Evolutionary conservation across 2,113 vertebrate species (phyloP).

Genomic region (Alethe diademata): DNA sequence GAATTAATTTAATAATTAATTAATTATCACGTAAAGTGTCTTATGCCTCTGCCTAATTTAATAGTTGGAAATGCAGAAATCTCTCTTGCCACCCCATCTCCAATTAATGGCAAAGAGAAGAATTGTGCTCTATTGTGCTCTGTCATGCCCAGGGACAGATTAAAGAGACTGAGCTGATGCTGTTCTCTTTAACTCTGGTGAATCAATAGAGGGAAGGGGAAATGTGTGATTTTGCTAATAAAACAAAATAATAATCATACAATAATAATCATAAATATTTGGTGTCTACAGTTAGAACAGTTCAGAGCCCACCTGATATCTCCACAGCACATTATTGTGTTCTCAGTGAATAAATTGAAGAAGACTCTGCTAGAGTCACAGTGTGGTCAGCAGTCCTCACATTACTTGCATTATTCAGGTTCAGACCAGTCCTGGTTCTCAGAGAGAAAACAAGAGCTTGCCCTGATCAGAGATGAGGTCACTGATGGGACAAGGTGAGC

Average conservation of each 20-base stretch:
- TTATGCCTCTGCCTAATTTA: background rate
- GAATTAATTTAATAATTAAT: background rate
- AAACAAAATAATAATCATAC: background rate
- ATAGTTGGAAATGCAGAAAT: background rate
- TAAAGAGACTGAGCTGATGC: background rate
- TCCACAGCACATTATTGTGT: background rate
- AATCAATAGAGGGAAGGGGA: background rate
- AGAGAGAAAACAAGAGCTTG: background rate
- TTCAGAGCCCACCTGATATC: background rate
- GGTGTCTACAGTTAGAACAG: background rate
- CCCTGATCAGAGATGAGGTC: background rate
- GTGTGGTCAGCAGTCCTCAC: background rate
- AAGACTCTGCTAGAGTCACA: background rate
- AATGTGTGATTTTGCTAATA: background rate
- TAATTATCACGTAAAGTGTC: background rate
- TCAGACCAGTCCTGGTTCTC: background rate
- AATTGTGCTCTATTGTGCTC: background rate
- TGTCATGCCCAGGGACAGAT: background rate
- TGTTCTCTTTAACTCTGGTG: background rate
- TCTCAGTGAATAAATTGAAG: conserved; percentile 9
- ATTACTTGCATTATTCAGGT: background rate
- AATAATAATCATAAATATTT: background rate
- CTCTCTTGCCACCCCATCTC: background rate
- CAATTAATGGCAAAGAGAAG: background rate
- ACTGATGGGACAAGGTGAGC: conserved; percentile 22